Evolutionary conservation across 2,888 invertebrate genomes (phyloP), one percentile per base, ranked within the genome.

Genomic region (Nomada flava): DNA sequence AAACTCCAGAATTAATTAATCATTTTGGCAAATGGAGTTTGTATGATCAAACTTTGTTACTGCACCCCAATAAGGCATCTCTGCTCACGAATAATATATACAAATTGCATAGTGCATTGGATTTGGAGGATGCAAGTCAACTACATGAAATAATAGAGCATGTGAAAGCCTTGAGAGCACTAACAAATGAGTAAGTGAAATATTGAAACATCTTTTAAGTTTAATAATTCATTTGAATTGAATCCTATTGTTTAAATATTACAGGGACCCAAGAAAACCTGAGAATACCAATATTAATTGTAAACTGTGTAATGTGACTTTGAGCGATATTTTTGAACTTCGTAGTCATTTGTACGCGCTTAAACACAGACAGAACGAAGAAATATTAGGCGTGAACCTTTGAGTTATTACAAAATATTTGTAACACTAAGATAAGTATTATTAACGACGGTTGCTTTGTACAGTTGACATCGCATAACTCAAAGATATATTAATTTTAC

Each of bases 311-410:
- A 88, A 91, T 29, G 92, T 94, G 0, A 86, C 86, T 13, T 89
- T 94, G 0, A 92, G 93, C 92, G 92, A 94, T 7, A 87, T 94
- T 52, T 94, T 94, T 75, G 92, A 94, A 2, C 94, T 95, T 92
- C 95, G 95, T 74, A 94, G 94, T 44, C 95, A 95, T 86, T 93
- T 95, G 18, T 94, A 94, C 87, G 94, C 95, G 70, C 92, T 92
- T 81, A 90, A 92, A 29, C 95, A 95, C 89, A 92, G 90, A 64
- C 93, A 94, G 73, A 94, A 93, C 55, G 94, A 95, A 79, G 93
- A 94, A 26, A 94, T 94, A 71, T 91, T 94, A 50, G 70, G 68
- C 57, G 13, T 76, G 18, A 26, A 68, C 9, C 2, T 76, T 72
- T 76, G 36, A 72, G 44, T 2, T 23, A 36, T 29, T 11, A 77